Evolutionary conservation across 2,797 vertebrate species (phyloP).

Genomic region (Eremophila alpestris): DNA sequence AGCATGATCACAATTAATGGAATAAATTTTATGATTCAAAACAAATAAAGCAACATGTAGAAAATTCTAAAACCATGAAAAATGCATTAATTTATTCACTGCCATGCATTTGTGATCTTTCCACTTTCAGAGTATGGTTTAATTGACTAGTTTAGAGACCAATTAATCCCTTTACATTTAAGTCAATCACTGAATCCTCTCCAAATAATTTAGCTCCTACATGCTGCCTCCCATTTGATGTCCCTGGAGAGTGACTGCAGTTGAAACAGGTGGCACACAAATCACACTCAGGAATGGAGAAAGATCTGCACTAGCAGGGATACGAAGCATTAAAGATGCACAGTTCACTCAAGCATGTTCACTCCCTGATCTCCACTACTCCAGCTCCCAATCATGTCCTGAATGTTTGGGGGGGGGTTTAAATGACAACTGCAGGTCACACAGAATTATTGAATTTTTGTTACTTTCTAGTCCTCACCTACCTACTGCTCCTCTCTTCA

Average conservation of each 20-base stretch:
- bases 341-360: background rate
- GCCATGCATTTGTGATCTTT: slow-evolving; percentile 79
- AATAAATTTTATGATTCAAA: slow-evolving; percentile 61
- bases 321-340: slow-evolving; percentile 13
- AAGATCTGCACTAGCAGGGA: slow-evolving; percentile 37
- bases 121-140: slow-evolving; percentile 79
- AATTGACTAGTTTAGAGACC: slow-evolving; percentile 85
- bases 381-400: background rate
- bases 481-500: background rate
- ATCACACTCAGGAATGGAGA: slow-evolving; percentile 51
- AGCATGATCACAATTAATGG: slow-evolving; percentile 59
- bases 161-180: slow-evolving; percentile 85
- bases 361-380: background rate
- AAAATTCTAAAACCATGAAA: slow-evolving; percentile 70
- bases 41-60: slow-evolving; percentile 63
- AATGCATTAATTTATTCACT: slow-evolving; percentile 76
- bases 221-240: slow-evolving; percentile 65
- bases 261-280: slow-evolving; percentile 66
- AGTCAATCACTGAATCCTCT: slow-evolving; percentile 84
- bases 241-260: slow-evolving; percentile 56
- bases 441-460: background rate
- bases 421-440: background rate
- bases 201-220: slow-evolving; percentile 72
- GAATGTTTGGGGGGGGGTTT: background rate
- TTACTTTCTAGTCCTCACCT: background rate